Evolutionary conservation across 2,888 invertebrate genomes (phyloP).

Genomic region (Carabus problematicus): DNA sequence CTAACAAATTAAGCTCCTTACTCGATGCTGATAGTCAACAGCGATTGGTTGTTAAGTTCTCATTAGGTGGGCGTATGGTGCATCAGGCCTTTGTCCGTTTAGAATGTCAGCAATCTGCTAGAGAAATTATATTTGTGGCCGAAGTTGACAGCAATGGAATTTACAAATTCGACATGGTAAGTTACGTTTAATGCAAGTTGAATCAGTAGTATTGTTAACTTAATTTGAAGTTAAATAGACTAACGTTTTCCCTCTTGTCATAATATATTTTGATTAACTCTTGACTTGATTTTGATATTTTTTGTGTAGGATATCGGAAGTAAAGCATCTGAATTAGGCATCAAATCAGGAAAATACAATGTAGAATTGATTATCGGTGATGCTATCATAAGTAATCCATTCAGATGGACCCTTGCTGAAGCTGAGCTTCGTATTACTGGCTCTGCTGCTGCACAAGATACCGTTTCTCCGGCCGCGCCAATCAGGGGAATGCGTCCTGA

Average conservation of each 20-base stretch:
- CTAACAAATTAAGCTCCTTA: conserved; percentile 71
- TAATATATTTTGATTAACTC: no score
- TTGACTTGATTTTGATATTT: not conserved
- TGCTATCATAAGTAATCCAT: conserved; percentile 85
- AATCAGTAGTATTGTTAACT: no score
- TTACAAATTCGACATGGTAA: conserved; percentile 91
- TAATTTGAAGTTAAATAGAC: no score
- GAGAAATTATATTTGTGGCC: conserved; percentile 93
- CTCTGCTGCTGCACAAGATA: conserved; percentile 48
- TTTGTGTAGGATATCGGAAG: conserved; percentile 74
- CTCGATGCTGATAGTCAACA: conserved; percentile 90
- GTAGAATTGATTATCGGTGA: conserved; percentile 91
- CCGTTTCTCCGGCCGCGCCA: conserved; percentile 49
- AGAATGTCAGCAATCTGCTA: conserved; percentile 67
- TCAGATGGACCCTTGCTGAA: conserved; percentile 85
- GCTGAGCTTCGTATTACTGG: conserved; percentile 74
- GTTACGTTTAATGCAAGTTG: conserved; percentile 45
- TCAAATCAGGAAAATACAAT: conserved; percentile 78
- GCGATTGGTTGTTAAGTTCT: conserved; percentile 79
- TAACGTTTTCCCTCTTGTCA: no score
- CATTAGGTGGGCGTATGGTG: conserved; percentile 75
- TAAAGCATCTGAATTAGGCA: conserved; percentile 79
- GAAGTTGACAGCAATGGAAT: conserved; percentile 79
- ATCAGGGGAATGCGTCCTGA: conserved; percentile 65
- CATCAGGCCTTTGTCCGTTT: conserved; percentile 90